Percentiles rank a stretch among this genome's conserved stretches.
Evolutionary conservation across 1,140 invertebrate genomes (phyloP).

Genomic region (Caenorhabditis briggsae): DNA sequence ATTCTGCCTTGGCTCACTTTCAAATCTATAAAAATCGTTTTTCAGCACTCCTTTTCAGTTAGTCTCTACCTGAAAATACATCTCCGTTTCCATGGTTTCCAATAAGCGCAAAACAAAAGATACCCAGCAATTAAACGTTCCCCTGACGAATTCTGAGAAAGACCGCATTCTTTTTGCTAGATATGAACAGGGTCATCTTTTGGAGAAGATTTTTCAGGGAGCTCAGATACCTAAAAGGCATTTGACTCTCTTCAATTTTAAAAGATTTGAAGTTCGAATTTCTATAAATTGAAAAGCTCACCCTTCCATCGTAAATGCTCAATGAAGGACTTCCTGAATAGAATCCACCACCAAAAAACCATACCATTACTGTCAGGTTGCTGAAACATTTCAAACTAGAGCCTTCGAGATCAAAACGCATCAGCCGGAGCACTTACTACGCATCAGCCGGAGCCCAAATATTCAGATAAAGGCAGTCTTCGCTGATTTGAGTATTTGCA

Average conservation of each 20-base stretch:
- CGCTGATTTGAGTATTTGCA: conserved; percentile 72
- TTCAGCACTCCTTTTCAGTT: too few relatives aligned
- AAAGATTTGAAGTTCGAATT: not conserved
- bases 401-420: conserved; percentile 31
- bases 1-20: not conserved
- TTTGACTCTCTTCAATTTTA: too few relatives aligned
- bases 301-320: conserved; percentile 74
- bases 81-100: too few relatives aligned
- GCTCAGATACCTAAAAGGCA: too few relatives aligned
- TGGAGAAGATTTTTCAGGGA: too few relatives aligned
- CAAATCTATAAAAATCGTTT: not conserved
- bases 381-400: conserved; percentile 61
- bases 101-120: too few relatives aligned
- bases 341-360: conserved; percentile 77
- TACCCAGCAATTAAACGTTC: too few relatives aligned
- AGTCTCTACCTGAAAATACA: too few relatives aligned
- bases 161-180: too few relatives aligned
- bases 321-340: conserved; percentile 76
- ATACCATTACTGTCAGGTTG: conserved; percentile 77
- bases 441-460: conserved; percentile 74
- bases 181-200: too few relatives aligned
- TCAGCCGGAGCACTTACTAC: conserved; percentile 65
- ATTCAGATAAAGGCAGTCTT: conserved; percentile 76
- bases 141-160: too few relatives aligned
- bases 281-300: not conserved